Evolutionary conservation across 2,888 invertebrate species (phyloP).

Genomic region (Cephus nigrinus): DNA sequence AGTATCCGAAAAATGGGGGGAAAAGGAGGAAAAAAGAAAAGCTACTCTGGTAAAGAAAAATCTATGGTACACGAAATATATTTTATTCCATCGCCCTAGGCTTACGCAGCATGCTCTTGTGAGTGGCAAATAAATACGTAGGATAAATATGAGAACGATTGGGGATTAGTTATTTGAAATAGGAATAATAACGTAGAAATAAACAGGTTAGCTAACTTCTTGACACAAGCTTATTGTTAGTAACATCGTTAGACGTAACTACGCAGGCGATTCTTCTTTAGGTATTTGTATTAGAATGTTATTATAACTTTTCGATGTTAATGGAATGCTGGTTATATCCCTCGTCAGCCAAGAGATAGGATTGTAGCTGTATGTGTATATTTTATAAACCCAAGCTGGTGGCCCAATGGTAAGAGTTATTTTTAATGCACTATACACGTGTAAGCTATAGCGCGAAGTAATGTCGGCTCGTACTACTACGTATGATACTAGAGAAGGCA

Average conservation of each 20-base stretch:
- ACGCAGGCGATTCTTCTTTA: not conserved
- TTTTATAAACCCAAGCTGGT: not conserved
- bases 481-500: too few species aligned
- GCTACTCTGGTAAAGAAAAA: not conserved
- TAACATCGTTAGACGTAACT: not conserved
- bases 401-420: not conserved
- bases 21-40: not conserved
- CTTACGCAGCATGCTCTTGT: slow-evolving; percentile 22
- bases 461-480: not conserved
- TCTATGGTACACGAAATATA: not conserved
- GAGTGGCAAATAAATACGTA: not conserved
- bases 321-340: not conserved
- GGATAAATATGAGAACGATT: not conserved
- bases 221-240: not conserved
- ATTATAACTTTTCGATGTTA: not conserved
- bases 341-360: not conserved
- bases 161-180: not conserved
- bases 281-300: not conserved
- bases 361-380: not conserved
- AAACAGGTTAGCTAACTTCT: not conserved
- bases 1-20: not conserved
- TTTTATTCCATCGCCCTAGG: slow-evolving; percentile 10
- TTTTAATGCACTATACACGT: not conserved
- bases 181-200: not conserved
- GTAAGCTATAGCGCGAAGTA: not conserved